Evolutionary conservation across 2,113 vertebrate genomes (phyloP).

Genomic region (Capreolus pygargus): DNA sequence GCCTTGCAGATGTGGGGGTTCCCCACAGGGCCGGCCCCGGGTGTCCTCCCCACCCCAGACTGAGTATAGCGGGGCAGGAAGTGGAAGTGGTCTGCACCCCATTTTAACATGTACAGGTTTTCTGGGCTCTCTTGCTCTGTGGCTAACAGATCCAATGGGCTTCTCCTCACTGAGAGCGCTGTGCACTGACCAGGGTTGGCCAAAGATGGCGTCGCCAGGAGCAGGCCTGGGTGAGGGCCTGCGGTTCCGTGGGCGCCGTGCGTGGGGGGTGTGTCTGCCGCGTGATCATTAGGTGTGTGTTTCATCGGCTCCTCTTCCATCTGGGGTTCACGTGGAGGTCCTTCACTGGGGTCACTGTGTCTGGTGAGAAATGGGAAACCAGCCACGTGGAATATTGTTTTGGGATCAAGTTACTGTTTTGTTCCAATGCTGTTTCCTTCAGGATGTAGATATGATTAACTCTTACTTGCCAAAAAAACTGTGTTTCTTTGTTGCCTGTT

Average conservation of each 20-base stretch:
- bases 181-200: fast-evolving
- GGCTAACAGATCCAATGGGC: background rate
- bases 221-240: background rate
- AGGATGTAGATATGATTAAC: too few species aligned
- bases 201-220: background rate
- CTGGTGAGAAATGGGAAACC: background rate
- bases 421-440: background rate
- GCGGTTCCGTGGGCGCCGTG: background rate
- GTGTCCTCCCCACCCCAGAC: background rate
- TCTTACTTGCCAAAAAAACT: background rate
- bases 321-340: background rate
- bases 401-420: background rate
- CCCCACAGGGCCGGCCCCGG: background rate
- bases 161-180: background rate
- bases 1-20: background rate
- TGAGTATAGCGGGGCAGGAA: background rate
- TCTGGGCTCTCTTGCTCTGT: background rate
- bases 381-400: background rate
- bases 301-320: background rate
- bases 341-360: background rate
- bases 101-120: background rate
- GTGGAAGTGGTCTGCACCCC: background rate
- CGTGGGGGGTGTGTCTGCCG: fast-evolving
- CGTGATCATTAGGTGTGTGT: fast-evolving
- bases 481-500: background rate